Conservation (phyloP, 2,888 invertebrate species). For the Keiferia lycopersicella region DNA sequence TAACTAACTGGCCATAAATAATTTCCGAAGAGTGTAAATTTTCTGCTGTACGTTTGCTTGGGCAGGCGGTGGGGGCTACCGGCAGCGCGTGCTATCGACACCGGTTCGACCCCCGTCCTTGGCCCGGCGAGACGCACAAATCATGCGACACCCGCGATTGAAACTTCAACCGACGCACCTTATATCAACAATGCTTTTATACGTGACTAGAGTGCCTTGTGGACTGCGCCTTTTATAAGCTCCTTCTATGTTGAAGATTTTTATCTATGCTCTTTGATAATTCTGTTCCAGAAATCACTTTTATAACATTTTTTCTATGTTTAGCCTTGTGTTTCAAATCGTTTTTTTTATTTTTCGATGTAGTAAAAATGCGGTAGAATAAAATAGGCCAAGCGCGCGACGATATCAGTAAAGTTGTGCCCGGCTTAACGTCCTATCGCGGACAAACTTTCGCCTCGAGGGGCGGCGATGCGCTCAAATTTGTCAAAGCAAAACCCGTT, state of each 20-base stretch:
- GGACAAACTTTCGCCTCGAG: conserved; percentile 42
- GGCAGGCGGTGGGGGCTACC: conserved; percentile 28
- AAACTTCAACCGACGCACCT: conserved; percentile 4
- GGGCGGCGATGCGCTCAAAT: conserved; percentile 52
- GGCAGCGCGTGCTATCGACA: conserved; percentile 64
- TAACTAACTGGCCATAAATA: conserved; percentile 16
- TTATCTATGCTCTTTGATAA: no score
- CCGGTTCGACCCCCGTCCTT: conserved; percentile 53
- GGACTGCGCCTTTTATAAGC: not conserved
- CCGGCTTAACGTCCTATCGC: conserved; percentile 32
- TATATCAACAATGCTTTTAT: conserved; percentile 1
- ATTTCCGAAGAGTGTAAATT: conserved; percentile 24
- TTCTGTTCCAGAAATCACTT: not conserved
- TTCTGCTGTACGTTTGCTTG: conserved; percentile 41
- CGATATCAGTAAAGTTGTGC: conserved; percentile 29
- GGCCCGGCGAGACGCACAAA: conserved; percentile 64
- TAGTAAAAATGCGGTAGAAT: conserved; percentile 18
- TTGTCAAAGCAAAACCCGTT: conserved; percentile 53
- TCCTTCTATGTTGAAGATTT: no score
- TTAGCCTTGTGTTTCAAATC: not conserved
- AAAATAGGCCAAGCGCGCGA: conserved; percentile 23
- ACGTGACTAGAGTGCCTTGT: not conserved
- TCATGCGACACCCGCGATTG: conserved; percentile 53
- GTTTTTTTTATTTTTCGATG: not conserved
- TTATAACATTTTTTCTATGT: not conserved